Evolutionary conservation across 35 echinoderm and acorn worm genomes (phyloP), one percentile per base, ranked within the genome.

Genomic region (Ophioderma brevispina): DNA sequence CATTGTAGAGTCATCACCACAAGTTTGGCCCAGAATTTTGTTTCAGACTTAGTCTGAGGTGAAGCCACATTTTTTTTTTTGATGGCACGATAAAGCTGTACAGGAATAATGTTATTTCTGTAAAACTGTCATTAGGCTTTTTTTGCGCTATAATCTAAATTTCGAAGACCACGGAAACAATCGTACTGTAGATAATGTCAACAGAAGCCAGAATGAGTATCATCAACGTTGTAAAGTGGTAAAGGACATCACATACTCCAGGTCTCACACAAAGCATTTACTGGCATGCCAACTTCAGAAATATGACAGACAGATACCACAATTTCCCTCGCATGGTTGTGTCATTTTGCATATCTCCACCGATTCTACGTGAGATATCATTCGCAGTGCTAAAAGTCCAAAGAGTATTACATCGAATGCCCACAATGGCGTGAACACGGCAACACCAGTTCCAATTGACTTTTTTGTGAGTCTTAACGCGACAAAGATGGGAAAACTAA

Each of bases 371-470:
- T 98, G 92, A 39, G 75, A 95, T 32, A 98, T 70, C 23, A 98
- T 81, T 40, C 94, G 81, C 30, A 98, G 76, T 0, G 92, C 39
- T 1, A 94, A 79, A 2, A 92, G 50, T 11, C 35, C 52, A 4
- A 95, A 23, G 31, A 95, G 80, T 17, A 91, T 49, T 13, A 89
- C 40, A 78, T 98, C 93, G 21, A 95, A 98, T 37, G 93, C 37
- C 96, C 96, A 98, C 21, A 98, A 40, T 0, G 96, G 96, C 17
- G 95, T 78, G 76, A 92, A 98, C 31, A 98, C 89, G 0, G 95
- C 78, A 79, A 98, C n/a, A 98, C 96, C 96, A 98, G 83, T 98
- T 98, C 96, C 96, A 98, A 8, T 81, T 87, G 0, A 77, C 56
- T 33, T 90, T 92, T 32, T 92, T 75, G 77, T 92, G 46, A 98